phyloP scores from a whole-genome alignment of 2,113 vertebrate species.

The Penelope pileata region DNA sequence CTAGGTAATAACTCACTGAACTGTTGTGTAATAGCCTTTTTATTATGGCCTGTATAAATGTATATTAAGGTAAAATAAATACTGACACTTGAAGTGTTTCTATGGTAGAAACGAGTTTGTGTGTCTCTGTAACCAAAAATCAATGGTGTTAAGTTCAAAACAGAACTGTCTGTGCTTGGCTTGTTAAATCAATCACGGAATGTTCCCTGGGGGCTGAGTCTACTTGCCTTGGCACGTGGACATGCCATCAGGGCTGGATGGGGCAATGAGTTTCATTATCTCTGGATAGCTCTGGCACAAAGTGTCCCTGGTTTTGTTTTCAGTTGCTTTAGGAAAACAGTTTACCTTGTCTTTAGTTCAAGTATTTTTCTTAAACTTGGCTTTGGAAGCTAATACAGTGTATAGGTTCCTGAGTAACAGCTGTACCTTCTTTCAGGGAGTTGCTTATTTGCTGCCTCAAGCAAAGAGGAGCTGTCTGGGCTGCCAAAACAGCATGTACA shows the following conservation, averaged over 20 bases:
- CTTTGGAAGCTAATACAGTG: background rate
- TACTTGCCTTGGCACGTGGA: background rate
- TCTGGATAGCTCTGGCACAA: background rate
- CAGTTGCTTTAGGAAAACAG: background rate
- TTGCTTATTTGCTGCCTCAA: slow-evolving; percentile 14
- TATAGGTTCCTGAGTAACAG: background rate
- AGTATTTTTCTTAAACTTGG: background rate
- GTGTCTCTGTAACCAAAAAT: slow-evolving; percentile 12
- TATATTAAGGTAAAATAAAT: slow-evolving; percentile 84
- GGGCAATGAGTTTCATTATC: background rate
- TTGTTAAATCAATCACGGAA: background rate
- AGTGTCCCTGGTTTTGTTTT: background rate
- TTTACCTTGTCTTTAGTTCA: too few relatives aligned
- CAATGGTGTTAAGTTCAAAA: background rate
- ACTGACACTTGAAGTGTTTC: slow-evolving; percentile 74
- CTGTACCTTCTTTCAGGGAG: background rate
- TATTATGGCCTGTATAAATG: slow-evolving; percentile 85
- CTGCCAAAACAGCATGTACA: background rate
- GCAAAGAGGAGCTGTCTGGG: background rate
- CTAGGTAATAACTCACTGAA: slow-evolving; percentile 80
- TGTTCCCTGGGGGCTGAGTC: background rate
- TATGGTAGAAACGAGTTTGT: slow-evolving; percentile 47
- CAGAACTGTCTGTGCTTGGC: background rate
- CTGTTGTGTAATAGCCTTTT: slow-evolving; percentile 80
- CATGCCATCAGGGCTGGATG: background rate